phyloP scores from a whole-genome alignment of 2,797 vertebrate species.

The Galaxias olidus region DNA sequence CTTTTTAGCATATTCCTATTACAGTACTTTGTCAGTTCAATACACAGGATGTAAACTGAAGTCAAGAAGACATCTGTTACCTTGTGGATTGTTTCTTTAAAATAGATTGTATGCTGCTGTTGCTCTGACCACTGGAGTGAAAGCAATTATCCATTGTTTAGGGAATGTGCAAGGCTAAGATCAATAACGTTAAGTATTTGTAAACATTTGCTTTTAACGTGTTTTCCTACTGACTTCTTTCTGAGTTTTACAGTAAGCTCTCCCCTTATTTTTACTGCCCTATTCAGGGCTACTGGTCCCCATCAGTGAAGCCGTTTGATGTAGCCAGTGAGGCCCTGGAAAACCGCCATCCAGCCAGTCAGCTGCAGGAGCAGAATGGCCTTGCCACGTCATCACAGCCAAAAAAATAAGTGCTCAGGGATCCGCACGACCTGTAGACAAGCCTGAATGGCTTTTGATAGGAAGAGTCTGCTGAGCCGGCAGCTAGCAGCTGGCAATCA shows the following conservation, averaged over 20 bases:
- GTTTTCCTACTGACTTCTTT: not conserved
- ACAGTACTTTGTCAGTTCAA: too few species aligned
- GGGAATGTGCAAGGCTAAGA: too few species aligned
- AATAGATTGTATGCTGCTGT: too few species aligned
- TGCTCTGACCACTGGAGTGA: too few species aligned
- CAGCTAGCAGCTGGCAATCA: conserved; percentile 19
- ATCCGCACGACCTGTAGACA: not conserved
- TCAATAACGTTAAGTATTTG: not conserved
- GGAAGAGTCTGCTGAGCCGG: conserved; percentile 20
- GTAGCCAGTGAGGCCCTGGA: conserved; percentile 3
- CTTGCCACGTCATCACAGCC: conserved; percentile 9
- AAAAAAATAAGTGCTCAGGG: conserved; percentile 26
- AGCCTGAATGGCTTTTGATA: conserved; percentile 4
- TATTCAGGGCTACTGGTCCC: conserved; percentile 7
- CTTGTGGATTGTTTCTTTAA: too few species aligned
- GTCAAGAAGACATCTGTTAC: too few species aligned
- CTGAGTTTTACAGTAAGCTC: conserved; percentile 5
- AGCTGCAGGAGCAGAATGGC: conserved; percentile 5
- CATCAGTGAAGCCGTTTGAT: conserved; percentile 8
- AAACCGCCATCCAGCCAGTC: conserved; percentile 2
- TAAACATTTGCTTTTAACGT: not conserved
- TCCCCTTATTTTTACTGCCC: not conserved
- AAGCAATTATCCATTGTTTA: too few species aligned
- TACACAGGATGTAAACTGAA: too few species aligned
- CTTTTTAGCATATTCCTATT: too few species aligned